Percentiles rank a stretch among this genome's conserved stretches.
Evolutionary conservation across 2,888 invertebrate genomes (phyloP).

Genomic region (Heliconius charithonia): DNA sequence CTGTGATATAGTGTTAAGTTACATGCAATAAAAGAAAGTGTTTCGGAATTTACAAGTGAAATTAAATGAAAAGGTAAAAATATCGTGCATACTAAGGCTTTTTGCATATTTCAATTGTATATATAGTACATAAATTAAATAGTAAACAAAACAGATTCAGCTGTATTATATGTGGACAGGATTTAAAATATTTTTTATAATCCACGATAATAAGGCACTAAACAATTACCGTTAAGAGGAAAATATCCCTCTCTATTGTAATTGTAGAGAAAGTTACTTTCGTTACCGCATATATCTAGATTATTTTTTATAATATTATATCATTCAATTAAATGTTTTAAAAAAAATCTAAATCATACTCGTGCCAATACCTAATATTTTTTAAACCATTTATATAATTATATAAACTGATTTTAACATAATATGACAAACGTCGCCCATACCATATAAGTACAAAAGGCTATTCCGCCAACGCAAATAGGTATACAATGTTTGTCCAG

Average conservation of each 20-base stretch:
- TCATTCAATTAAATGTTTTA: not conserved
- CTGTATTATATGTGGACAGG: not conserved
- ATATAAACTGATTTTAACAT: constrained; percentile 18
- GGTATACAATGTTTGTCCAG: constrained; percentile 66
- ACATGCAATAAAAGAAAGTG: constrained; percentile 56
- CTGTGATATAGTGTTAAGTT: constrained; percentile 81
- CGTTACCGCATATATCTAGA: constrained; percentile 29
- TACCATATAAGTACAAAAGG: constrained; percentile 67
- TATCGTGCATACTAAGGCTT: constrained; percentile 30
- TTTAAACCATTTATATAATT: constrained; percentile 14
- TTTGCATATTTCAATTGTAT: constrained; percentile 30
- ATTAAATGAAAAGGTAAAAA: constrained; percentile 28
- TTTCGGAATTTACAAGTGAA: constrained; percentile 34
- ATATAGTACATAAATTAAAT: constrained; percentile 1
- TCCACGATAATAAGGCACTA: not conserved
- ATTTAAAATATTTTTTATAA: not conserved
- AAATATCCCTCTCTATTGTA: constrained; percentile 7
- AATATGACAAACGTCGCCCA: not conserved
- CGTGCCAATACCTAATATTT: not conserved
- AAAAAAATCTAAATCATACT: not conserved
- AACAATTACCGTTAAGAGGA: not conserved
- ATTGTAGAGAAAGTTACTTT: constrained; percentile 42
- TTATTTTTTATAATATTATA: constrained; percentile 7
- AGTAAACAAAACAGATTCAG: not conserved
- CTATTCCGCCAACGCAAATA: constrained; percentile 73